Evolutionary conservation across 2,113 vertebrate species (phyloP), one percentile per base, ranked within the genome.

Genomic region (Odocoileus hemionus): DNA sequence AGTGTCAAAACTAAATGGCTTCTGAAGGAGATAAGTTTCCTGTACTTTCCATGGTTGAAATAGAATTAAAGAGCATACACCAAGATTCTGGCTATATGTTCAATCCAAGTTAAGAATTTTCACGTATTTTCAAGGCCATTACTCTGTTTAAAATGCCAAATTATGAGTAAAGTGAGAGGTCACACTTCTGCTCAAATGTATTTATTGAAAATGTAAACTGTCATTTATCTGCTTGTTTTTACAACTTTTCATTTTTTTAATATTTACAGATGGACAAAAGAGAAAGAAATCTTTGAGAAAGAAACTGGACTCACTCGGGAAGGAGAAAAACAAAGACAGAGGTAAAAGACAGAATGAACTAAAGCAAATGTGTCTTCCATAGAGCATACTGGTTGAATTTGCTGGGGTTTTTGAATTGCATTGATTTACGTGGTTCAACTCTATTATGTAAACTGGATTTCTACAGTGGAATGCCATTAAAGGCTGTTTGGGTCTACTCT

Each of bases 241-340:
- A 97, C 12, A 91, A 90, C 45, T 95, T 97, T 60, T 90, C 64
- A 17, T 96, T 86, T 93, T 96, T 95, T 96, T 78, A 70, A 89
- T 93, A 93, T 97, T 98, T 99, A 95, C 98, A 99, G 99, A 99
- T 99, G 99, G 99, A 52, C 99, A 99, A 97, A 99, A 99, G 98
- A 99, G 99, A 98, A 99, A 99, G 98, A 99, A 99, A 98, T 99
- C 99, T 30, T 99, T 99, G 88, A 99, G 99, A 98, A 99, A 99
- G 99, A 99, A 99, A 99, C 98, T 99, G 99, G 99, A 99, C 98
- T 99, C 99, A 13, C 98, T 99, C 95, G 99, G 99, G 54, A 99
- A 99, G 98, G 99, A 99, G 98, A 99, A 99, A 98, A 99, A 99
- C 98, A 99, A 99, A 99, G 99, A 99, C 97, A 99, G 99, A 99